These are phyloP conservation scores for Arizona elegans DNA, from an alignment of 2,113 vertebrate genomes.

Conservation along the genomic window DNA sequence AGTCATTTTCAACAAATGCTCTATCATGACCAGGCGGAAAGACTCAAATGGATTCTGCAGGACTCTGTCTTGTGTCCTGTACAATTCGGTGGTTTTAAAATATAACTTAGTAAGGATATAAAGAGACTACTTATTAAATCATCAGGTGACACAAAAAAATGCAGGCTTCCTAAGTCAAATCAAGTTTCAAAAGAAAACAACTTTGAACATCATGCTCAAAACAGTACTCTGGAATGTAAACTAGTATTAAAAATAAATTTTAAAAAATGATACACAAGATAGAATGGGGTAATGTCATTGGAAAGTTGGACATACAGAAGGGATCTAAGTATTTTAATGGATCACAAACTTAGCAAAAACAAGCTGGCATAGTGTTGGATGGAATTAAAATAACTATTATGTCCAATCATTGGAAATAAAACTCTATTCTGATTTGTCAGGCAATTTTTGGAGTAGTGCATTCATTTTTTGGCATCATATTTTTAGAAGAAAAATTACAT, in stretches of 20 bases:
- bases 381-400: neutral
- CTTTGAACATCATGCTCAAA: neutral
- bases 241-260: neutral
- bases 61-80: neutral
- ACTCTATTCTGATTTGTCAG: neutral
- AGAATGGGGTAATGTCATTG: neutral
- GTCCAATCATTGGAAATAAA: neutral
- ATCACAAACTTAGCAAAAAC: neutral
- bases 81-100: neutral
- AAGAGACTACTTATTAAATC: neutral
- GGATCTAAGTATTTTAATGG: neutral
- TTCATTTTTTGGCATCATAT: neutral
- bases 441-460: neutral
- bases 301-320: neutral
- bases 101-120: neutral
- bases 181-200: neutral
- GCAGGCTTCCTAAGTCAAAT: neutral
- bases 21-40: neutral
- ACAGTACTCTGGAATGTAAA: neutral
- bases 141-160: neutral
- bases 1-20: neutral
- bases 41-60: neutral
- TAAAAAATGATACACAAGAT: neutral
- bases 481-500: neutral
- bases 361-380: neutral